Conservation (phyloP, 2,888 invertebrate genomes). For the Epicampocera succincta region DNA sequence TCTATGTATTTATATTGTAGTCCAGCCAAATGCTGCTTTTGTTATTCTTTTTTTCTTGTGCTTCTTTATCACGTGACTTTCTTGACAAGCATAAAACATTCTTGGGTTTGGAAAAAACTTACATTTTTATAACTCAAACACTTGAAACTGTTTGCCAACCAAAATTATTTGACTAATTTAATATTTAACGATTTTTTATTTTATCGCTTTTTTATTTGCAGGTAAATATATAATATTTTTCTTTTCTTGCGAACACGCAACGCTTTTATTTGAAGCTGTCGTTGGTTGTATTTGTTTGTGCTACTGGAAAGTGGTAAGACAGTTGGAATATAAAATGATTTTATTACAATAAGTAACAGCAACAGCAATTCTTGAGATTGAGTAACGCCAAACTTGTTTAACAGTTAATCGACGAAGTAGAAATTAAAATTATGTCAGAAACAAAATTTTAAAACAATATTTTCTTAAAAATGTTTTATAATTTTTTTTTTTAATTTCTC, state of each 20-base stretch:
- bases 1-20: not conserved
- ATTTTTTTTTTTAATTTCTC: too few relatives aligned
- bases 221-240: conserved; percentile 28
- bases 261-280: conserved; percentile 3
- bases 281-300: not conserved
- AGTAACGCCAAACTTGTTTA: too few relatives aligned
- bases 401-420: too few relatives aligned
- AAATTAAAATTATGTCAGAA: too few relatives aligned
- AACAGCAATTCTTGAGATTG: too few relatives aligned
- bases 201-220: conserved; percentile 40
- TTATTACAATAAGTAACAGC: too few relatives aligned
- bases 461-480: too few relatives aligned
- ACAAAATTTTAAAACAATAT: too few relatives aligned
- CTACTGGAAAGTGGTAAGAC: conserved; percentile 6
- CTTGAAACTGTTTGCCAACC: conserved; percentile 7
- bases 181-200: conserved; percentile 43
- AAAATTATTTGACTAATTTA: conserved; percentile 32
- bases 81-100: conserved; percentile 42
- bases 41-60: conserved; percentile 3
- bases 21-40: conserved; percentile 8
- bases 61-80: conserved; percentile 54
- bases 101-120: not conserved
- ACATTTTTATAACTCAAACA: not conserved
- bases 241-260: conserved; percentile 24
- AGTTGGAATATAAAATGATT: not conserved